These are phyloP conservation scores for Antrozous pallidus DNA, from an alignment of 2,797 vertebrate genomes.

Conservation along the genomic window DNA sequence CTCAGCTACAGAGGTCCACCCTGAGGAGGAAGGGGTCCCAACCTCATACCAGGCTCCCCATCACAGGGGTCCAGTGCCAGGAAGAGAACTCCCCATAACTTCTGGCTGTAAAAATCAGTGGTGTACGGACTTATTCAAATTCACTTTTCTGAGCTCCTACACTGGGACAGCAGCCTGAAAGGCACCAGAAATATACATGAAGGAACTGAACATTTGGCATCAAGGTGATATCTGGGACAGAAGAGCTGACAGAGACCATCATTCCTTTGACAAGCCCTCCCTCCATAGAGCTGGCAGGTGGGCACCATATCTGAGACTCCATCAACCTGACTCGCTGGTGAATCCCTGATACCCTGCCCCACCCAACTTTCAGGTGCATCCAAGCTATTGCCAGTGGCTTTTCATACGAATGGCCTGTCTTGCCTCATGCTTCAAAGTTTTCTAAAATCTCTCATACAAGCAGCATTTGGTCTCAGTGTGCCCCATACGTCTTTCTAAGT, in stretches of 20 bases:
- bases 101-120: not conserved
- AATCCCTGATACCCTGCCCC: not conserved
- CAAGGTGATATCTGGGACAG: not conserved
- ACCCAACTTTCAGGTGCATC: not conserved
- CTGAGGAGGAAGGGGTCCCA: not conserved
- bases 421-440: not conserved
- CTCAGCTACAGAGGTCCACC: not conserved
- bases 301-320: not conserved
- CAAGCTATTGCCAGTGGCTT: not conserved
- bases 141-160: not conserved
- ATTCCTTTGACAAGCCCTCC: not conserved
- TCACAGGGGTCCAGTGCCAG: not conserved
- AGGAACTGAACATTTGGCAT: not conserved
- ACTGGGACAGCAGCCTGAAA: not conserved
- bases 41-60: not conserved
- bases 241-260: not conserved
- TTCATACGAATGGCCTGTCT: not conserved
- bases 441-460: not conserved
- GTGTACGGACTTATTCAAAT: not conserved
- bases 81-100: not conserved
- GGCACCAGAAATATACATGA: not conserved
- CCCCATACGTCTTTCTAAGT: not conserved
- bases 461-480: not conserved
- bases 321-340: not conserved
- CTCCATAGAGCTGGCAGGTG: not conserved